Percentiles rank a stretch among this genome's conserved stretches.
Evolutionary conservation across 2,113 vertebrate species (phyloP).

Genomic region (Gopherus evgoodei): DNA sequence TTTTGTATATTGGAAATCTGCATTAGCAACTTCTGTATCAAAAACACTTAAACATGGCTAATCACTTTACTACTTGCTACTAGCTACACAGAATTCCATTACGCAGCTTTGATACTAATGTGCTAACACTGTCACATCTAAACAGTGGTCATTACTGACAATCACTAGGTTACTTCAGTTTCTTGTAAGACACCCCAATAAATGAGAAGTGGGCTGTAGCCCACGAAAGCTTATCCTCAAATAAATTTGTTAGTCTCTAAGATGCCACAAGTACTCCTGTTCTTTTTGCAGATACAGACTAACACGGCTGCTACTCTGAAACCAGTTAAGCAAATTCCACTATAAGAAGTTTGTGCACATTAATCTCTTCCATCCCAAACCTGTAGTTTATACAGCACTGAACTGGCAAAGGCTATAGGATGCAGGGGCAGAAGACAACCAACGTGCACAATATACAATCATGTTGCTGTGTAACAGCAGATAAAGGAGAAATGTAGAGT

Average conservation of each 20-base stretch:
- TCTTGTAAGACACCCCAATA: too few species aligned
- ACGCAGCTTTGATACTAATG: background rate
- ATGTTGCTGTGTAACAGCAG: background rate
- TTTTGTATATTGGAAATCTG: background rate
- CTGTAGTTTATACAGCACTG: background rate
- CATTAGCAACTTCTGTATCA: background rate
- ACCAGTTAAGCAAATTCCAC: background rate
- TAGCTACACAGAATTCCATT: background rate
- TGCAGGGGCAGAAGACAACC: background rate
- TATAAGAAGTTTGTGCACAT: background rate
- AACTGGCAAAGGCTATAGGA: background rate
- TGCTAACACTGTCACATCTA: background rate
- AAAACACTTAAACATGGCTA: background rate
- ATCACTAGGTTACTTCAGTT: background rate
- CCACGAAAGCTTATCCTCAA: too few species aligned
- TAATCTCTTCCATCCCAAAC: background rate
- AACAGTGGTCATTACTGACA: background rate
- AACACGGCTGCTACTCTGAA: too few species aligned
- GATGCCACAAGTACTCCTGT: too few species aligned
- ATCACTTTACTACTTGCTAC: background rate
- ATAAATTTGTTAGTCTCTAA: too few species aligned
- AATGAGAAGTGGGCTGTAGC: too few species aligned
- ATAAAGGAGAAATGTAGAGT: rapidly evolving
- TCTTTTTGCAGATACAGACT: too few species aligned
- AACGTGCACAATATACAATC: background rate